These are phyloP conservation scores for Hippocampus abdominalis DNA, from an alignment of 2,113 vertebrate species.

Conservation along the genomic window DNA sequence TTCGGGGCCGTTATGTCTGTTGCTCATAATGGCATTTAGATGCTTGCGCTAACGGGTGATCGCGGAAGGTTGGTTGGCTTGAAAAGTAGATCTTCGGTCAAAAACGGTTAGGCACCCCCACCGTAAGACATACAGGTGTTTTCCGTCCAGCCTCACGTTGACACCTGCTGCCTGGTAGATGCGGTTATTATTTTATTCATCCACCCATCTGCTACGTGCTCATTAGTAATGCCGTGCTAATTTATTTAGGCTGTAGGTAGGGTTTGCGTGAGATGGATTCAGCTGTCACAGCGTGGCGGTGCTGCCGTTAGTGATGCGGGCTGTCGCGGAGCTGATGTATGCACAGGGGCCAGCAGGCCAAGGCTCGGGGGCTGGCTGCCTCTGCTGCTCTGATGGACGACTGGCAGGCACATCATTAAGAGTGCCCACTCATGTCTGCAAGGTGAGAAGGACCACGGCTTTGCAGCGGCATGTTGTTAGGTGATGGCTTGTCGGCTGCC, in stretches of 20 bases:
- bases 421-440: slow-evolving; percentile 45
- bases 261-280: slow-evolving; percentile 64
- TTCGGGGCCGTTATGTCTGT: too few relatives aligned
- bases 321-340: slow-evolving; percentile 62
- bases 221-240: slow-evolving; percentile 61
- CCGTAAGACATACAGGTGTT: background rate
- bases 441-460: slow-evolving; percentile 43
- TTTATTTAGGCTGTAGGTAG: slow-evolving; percentile 61
- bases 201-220: slow-evolving; percentile 26
- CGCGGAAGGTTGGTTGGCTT: too few relatives aligned
- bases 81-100: too few relatives aligned
- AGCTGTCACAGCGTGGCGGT: slow-evolving; percentile 55
- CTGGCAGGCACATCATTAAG: slow-evolving; percentile 66
- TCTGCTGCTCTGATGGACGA: slow-evolving; percentile 55
- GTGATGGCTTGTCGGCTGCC: slow-evolving; percentile 21
- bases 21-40: too few relatives aligned
- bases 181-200: slow-evolving; percentile 39
- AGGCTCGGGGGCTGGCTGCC: slow-evolving; percentile 52
- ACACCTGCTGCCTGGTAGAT: slow-evolving; percentile 25
- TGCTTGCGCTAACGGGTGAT: too few relatives aligned
- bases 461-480: slow-evolving; percentile 19
- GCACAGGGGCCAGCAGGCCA: slow-evolving; percentile 63
- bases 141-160: slow-evolving; percentile 10
- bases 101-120: too few relatives aligned
- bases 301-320: slow-evolving; percentile 61